These are phyloP conservation scores for Tethya wilhelma DNA, from an alignment of 37 sponge, comb jelly and placozoan genomes.

Conservation along the genomic window DNA sequence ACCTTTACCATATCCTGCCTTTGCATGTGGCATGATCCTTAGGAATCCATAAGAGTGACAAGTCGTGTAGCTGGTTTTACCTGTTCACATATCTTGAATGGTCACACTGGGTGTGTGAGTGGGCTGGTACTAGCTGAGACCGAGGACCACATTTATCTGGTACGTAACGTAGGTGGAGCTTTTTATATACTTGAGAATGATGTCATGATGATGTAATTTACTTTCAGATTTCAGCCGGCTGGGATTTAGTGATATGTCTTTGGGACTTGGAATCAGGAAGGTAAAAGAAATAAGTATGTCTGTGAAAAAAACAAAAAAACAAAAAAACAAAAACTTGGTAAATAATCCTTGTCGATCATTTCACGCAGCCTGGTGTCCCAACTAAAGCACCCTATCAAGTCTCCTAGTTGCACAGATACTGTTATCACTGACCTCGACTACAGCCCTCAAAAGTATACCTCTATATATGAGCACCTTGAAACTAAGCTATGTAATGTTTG, in stretches of 20 bases:
- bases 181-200: neutral
- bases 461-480: neutral
- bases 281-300: conserved; percentile 24
- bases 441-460: conserved; percentile 20
- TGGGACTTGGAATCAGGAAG: conserved; percentile 62
- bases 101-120: conserved; percentile 59
- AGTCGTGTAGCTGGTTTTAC: conserved; percentile 77
- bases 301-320: too few relatives aligned
- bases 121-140: conserved; percentile 62
- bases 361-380: conserved; percentile 19
- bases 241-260: conserved; percentile 67
- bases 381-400: conserved; percentile 1
- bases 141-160: neutral
- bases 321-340: neutral
- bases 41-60: conserved; percentile 37
- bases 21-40: neutral
- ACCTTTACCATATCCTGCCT: conserved; percentile 1
- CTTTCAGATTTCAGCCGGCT: conserved; percentile 71
- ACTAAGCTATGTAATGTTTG: too few relatives aligned
- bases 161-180: neutral
- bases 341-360: neutral
- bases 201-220: neutral
- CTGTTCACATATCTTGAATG: conserved; percentile 39
- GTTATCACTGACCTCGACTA: conserved; percentile 62
- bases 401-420: conserved; percentile 2